Percentiles rank a stretch among this genome's conserved stretches.
These are phyloP conservation scores for Choristoneura rosaceana DNA, from an alignment of 2,888 invertebrate genomes.

Conservation along the genomic window DNA sequence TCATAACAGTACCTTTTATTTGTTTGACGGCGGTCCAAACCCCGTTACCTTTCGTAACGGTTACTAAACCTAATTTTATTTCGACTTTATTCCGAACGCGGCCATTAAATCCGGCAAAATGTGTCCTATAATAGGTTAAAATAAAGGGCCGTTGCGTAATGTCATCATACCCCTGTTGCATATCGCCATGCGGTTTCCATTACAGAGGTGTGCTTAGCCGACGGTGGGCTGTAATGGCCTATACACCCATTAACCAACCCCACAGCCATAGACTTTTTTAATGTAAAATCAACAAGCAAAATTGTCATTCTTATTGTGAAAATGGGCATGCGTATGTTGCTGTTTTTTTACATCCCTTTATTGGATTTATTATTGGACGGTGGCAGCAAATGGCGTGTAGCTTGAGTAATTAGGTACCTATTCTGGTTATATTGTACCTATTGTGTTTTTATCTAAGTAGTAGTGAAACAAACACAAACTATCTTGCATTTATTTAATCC, in stretches of 20 bases:
- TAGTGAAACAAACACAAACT: not conserved
- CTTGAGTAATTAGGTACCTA: conserved; percentile 40
- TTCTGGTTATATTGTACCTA: conserved; percentile 48
- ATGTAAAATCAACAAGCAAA: conserved; percentile 72
- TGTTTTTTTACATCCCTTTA: conserved; percentile 71
- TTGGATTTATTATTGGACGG: conserved; percentile 73
- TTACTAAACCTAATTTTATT: conserved; percentile 40
- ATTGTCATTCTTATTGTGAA: conserved; percentile 72
- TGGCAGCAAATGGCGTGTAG: conserved; percentile 52
- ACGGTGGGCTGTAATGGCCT: conserved; percentile 72
- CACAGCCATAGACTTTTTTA: conserved; percentile 55
- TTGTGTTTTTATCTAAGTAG: conserved; percentile 37
- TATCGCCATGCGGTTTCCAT: conserved; percentile 74
- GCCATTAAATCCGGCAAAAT: conserved; percentile 38
- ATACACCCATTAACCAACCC: conserved; percentile 74
- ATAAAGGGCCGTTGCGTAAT: conserved; percentile 55
- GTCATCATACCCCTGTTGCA: conserved; percentile 63
- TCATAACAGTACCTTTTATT: conserved; percentile 25
- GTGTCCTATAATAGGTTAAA: conserved; percentile 46
- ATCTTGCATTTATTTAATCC: too few species aligned
- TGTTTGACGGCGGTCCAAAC: conserved; percentile 15
- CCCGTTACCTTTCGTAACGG: conserved; percentile 36
- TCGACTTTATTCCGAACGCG: conserved; percentile 39
- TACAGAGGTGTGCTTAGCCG: conserved; percentile 75
- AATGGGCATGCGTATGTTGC: conserved; percentile 65